These are phyloP conservation scores for Blera fallax DNA, from an alignment of 2,888 invertebrate species.

Conservation along the genomic window DNA sequence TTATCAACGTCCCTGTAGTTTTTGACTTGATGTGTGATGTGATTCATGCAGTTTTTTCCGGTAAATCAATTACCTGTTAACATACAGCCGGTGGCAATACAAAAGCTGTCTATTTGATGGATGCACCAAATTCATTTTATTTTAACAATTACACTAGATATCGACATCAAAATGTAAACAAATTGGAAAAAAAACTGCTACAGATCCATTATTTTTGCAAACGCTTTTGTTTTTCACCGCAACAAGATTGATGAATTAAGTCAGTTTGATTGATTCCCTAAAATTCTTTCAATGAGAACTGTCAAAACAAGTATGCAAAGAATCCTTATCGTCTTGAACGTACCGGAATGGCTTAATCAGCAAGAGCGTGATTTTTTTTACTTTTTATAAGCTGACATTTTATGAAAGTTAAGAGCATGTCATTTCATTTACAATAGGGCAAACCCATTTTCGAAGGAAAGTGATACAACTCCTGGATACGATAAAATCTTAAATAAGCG, in stretches of 20 bases:
- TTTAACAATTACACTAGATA: constrained; percentile 47
- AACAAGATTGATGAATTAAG: constrained; percentile 43
- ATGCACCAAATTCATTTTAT: constrained; percentile 63
- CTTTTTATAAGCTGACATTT: neutral
- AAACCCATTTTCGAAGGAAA: no score
- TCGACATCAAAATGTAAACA: constrained; percentile 27
- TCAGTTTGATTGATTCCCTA: constrained; percentile 53
- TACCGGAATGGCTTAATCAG: constrained; percentile 4
- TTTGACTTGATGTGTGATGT: constrained; percentile 10
- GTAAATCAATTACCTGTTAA: constrained; percentile 38
- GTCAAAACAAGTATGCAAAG: constrained; percentile 43
- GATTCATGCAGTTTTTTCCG: constrained; percentile 25
- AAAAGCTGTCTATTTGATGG: constrained; percentile 63
- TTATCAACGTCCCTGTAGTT: constrained; percentile 1
- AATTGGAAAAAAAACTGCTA: constrained; percentile 7
- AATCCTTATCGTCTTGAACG: neutral
- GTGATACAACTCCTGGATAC: no score
- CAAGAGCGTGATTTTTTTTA: neutral
- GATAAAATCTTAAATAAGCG: no score
- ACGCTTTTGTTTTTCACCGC: constrained; percentile 46
- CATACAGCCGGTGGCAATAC: constrained; percentile 13
- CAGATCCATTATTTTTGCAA: constrained; percentile 17
- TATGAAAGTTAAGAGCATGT: neutral
- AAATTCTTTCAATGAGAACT: neutral
- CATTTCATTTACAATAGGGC: neutral